Conservation (phyloP, 2,888 invertebrate species). For the Empis stercorea region DNA sequence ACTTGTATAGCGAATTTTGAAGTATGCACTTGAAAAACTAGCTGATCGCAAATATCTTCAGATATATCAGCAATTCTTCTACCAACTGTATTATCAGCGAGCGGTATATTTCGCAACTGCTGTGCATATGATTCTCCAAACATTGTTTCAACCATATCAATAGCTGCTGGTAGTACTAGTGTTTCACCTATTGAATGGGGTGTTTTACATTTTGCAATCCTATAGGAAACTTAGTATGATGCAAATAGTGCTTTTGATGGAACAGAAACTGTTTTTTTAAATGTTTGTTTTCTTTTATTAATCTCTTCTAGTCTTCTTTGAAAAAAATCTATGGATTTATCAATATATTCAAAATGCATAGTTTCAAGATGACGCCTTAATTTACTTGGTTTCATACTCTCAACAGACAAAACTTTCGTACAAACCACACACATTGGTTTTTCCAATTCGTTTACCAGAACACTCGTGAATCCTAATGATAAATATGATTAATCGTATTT, state of each 20-base stretch:
- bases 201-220: slow-evolving; percentile 11
- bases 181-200: slow-evolving; percentile 9
- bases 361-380: slow-evolving; percentile 12
- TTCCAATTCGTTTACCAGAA: too few relatives aligned
- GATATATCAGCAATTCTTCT: slow-evolving; percentile 24
- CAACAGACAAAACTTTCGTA: too few relatives aligned
- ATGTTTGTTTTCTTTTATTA: slow-evolving; percentile 9
- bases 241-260: slow-evolving; percentile 12
- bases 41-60: slow-evolving; percentile 18
- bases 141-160: slow-evolving; percentile 12
- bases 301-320: slow-evolving; percentile 12
- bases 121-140: slow-evolving; percentile 12
- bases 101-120: slow-evolving; percentile 21
- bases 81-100: slow-evolving; percentile 23
- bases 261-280: slow-evolving; percentile 12
- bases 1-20: slow-evolving; percentile 15
- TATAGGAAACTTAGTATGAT: slow-evolving; percentile 14
- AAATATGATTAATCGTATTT: too few relatives aligned
- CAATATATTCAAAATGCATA: slow-evolving; percentile 11
- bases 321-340: slow-evolving; percentile 12
- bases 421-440: too few relatives aligned
- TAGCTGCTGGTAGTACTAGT: slow-evolving; percentile 13
- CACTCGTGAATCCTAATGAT: too few relatives aligned
- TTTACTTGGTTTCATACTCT: slow-evolving; percentile 13
- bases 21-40: slow-evolving; percentile 10